Conservation (phyloP, 2,113 vertebrate species). For the Acanthisitta chloris region DNA sequence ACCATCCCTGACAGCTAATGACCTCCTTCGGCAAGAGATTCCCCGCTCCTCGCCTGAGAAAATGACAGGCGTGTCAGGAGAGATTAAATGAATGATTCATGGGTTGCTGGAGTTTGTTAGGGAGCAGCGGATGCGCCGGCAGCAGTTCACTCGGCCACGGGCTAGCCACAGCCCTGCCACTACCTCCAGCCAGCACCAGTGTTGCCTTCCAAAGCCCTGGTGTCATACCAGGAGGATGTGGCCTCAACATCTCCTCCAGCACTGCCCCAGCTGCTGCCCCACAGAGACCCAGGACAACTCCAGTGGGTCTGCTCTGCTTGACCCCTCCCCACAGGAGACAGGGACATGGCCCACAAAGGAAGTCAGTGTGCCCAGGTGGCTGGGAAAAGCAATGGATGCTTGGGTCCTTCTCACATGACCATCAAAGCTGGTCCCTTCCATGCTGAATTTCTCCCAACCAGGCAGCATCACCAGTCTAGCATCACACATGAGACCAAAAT, state of each 20-base stretch:
- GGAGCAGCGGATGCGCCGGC: neutral
- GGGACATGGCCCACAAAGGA: neutral
- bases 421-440: neutral
- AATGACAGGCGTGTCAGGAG: constrained; percentile 73
- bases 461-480: neutral
- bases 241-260: neutral
- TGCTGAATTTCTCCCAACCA: neutral
- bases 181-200: neutral
- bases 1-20: constrained; percentile 72
- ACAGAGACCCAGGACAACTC: neutral
- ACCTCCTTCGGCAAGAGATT: constrained; percentile 72
- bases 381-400: neutral
- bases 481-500: accelerated
- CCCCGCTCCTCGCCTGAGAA: constrained; percentile 61
- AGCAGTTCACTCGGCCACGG: neutral
- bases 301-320: neutral
- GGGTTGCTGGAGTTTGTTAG: constrained; percentile 68
- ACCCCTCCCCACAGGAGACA: neutral
- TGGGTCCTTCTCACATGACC: neutral
- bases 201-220: accelerated
- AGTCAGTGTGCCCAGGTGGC: neutral
- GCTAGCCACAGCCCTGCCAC: neutral
- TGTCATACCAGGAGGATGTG: neutral
- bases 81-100: constrained; percentile 78
- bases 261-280: neutral